Evolutionary conservation across 2,888 invertebrate genomes (phyloP).

Genomic region (Spisula solida): DNA sequence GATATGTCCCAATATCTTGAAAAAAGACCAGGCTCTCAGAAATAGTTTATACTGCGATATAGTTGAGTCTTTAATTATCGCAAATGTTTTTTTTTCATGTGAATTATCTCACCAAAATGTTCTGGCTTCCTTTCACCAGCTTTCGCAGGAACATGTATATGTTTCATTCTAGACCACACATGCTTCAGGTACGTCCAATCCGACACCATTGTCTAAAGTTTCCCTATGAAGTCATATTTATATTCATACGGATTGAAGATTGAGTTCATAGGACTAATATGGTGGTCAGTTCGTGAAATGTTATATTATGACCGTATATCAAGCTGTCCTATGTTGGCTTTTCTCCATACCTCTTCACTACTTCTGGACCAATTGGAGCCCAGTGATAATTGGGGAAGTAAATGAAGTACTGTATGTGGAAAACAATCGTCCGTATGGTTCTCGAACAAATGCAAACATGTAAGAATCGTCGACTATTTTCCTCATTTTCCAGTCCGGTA

Average conservation of each 20-base stretch:
- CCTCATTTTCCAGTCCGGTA: neutral
- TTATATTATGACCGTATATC: too few species aligned
- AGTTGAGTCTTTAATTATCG: neutral
- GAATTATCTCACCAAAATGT: neutral
- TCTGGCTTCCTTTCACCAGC: neutral
- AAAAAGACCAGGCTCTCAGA: neutral
- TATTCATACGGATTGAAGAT: neutral
- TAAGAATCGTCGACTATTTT: neutral
- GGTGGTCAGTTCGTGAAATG: too few species aligned
- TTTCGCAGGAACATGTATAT: neutral
- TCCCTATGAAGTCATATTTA: too few species aligned
- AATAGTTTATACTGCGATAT: neutral
- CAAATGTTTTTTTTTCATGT: neutral
- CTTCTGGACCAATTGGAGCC: neutral
- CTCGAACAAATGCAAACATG: neutral
- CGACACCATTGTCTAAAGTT: neutral
- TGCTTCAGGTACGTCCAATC: neutral
- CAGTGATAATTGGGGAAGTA: constrained; percentile 3
- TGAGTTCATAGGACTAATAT: neutral
- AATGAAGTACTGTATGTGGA: neutral
- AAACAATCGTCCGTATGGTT: constrained; percentile 13
- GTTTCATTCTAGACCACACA: neutral
- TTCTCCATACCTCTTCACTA: too few species aligned
- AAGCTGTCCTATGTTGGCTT: too few species aligned
- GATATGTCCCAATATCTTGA: neutral